Evolutionary conservation across 2,113 vertebrate genomes (phyloP), one percentile per base, ranked within the genome.

Genomic region (Salvelinus alpinus): DNA sequence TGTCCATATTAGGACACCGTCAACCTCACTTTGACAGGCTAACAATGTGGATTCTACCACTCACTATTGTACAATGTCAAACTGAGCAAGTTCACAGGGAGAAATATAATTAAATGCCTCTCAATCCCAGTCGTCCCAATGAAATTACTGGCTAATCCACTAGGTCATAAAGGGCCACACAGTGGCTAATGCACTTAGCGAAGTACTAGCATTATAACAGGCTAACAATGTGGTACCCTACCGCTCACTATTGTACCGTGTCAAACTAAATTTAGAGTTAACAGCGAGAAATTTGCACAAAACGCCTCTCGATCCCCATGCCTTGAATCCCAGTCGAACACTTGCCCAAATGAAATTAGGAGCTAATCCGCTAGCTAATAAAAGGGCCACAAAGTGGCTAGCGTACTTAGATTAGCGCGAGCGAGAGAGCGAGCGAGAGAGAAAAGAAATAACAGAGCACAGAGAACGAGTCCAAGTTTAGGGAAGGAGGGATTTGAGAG

Each of bases 321-420:
- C 73, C 51, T 82, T 79, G 51, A 66, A 84, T 80, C 70, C 74
- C 51, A 12, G 59, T 71, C 57, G 62, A 82, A 74, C 73, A 73
- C 71, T 1, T 8, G 71, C 74, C 74, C 77, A 86, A 89, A 87
- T 86, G 57, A 88, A 91, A 90, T 87, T 80, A 90, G 77, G 14
- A 14, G 74, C 70, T 89, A 88, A 89, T 90, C 84, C 78, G 24
- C 66, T 2, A 76, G 76, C 84, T 90, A 82, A 84, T 87, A 65
- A 25, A 25, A 22, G 5, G 83, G 82, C 75, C 79, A 77, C 71
- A 77, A 66, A 74, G 78, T 70, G 78, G 64, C 62, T 79, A 79
- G 48, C 75, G 68, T 64, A 66, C 71, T 75, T 72, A 83, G 74
- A 5, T 5, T 79, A 80, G 65, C 2, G 8, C 1, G 57, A 57